Percentiles rank a stretch among this genome's conserved stretches.
Evolutionary conservation across 2,797 vertebrate species (phyloP).

Genomic region (Rhyacichthys aspro): DNA sequence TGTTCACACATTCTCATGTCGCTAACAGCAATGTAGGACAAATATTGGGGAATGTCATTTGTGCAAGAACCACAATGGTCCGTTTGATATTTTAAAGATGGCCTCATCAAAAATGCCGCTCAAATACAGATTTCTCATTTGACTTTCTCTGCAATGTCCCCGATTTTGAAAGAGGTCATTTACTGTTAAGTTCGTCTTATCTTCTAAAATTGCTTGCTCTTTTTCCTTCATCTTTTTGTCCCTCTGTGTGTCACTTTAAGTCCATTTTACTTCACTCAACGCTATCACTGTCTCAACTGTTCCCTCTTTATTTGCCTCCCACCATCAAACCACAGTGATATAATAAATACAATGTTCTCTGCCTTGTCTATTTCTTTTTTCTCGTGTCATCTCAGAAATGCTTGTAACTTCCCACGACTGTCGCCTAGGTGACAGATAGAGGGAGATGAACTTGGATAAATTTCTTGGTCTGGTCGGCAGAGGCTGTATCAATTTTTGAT

Average conservation of each 20-base stretch:
- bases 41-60: slow-evolving; percentile 69
- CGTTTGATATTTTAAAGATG: slow-evolving; percentile 59
- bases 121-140: slow-evolving; percentile 45
- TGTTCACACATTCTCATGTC: slow-evolving; percentile 65
- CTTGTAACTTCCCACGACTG: slow-evolving; percentile 64
- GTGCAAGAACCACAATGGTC: slow-evolving; percentile 25
- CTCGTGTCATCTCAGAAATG: slow-evolving; percentile 50
- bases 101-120: slow-evolving; percentile 42
- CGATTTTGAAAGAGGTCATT: slow-evolving; percentile 60
- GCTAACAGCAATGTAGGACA: slow-evolving; percentile 70
- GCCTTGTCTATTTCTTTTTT: slow-evolving; percentile 44
- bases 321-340: slow-evolving; percentile 31
- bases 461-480: slow-evolving; percentile 71
- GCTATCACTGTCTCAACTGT: slow-evolving; percentile 20
- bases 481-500: slow-evolving; percentile 81
- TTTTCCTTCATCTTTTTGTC: slow-evolving; percentile 36
- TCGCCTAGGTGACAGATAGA: slow-evolving; percentile 67
- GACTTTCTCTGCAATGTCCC: slow-evolving; percentile 33
- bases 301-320: slow-evolving; percentile 31
- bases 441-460: slow-evolving; percentile 75
- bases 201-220: slow-evolving; percentile 46
- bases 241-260: slow-evolving; percentile 24
- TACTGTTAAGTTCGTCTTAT: slow-evolving; percentile 45
- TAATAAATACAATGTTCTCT: slow-evolving; percentile 48
- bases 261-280: slow-evolving; percentile 31